Percentiles rank a stretch among this genome's conserved stretches.
phyloP scores from a whole-genome alignment of 1,140 invertebrate genomes.

The Pseudomyrmex pallidus region DNA sequence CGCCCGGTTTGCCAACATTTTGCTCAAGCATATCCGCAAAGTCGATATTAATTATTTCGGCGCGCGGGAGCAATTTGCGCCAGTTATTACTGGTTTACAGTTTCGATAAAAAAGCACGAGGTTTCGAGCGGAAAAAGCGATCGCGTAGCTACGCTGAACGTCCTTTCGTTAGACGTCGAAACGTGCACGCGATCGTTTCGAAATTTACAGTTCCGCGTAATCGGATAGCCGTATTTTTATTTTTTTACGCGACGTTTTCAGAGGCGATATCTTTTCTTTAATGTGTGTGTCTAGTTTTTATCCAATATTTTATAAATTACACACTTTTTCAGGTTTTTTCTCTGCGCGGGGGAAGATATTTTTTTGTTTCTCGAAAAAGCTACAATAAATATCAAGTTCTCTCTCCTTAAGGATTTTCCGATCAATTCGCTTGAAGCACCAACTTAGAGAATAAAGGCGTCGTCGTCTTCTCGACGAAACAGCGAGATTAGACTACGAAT shows the following conservation, averaged over 20 bases:
- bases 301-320: neutral
- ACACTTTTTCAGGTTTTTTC: neutral
- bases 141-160: neutral
- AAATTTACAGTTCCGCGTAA: constrained; percentile 3
- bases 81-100: constrained; percentile 62
- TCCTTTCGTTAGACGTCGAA: neutral
- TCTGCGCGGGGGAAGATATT: too few relatives aligned
- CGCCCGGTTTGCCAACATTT: constrained; percentile 34
- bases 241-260: constrained; percentile 9
- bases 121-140: neutral
- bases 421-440: neutral
- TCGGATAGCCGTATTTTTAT: neutral
- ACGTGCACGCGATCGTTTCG: neutral
- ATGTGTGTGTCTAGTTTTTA: too few relatives aligned
- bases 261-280: too few relatives aligned
- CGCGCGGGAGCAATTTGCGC: constrained; percentile 55
- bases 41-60: constrained; percentile 72
- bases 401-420: too few relatives aligned
- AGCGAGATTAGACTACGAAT: constrained; percentile 1
- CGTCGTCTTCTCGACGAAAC: neutral
- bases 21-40: constrained; percentile 60
- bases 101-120: constrained; percentile 2
- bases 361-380: too few relatives aligned
- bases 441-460: neutral
- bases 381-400: too few relatives aligned